A percentile compares a stretch with the other conserved stretches of the same genome.
phyloP scores from a whole-genome alignment of 2,888 invertebrate genomes.

The Prosapia bicincta region DNA sequence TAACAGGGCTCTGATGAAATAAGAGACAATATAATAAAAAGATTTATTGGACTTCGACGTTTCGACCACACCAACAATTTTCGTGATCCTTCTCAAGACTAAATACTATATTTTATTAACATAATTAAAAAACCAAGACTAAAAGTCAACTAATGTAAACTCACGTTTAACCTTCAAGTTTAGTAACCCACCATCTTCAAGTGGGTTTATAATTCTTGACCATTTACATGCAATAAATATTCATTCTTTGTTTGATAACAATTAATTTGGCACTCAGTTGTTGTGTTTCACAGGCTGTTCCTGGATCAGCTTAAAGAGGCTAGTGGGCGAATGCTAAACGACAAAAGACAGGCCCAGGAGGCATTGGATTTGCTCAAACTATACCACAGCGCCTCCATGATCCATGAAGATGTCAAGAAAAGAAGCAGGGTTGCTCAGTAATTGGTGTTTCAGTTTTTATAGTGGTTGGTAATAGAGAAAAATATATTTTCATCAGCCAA shows the following conservation, averaged over 20 bases:
- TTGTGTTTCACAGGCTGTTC: constrained; percentile 54
- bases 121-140: too few relatives aligned
- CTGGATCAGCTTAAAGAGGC: constrained; percentile 79
- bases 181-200: too few relatives aligned
- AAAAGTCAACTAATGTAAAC: too few relatives aligned
- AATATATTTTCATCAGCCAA: background rate
- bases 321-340: constrained; percentile 72
- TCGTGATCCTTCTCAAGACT: too few relatives aligned
- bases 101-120: too few relatives aligned
- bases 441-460: background rate
- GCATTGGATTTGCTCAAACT: constrained; percentile 80
- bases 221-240: too few relatives aligned
- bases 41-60: too few relatives aligned
- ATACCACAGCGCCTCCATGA: constrained; percentile 52
- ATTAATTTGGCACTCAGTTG: constrained; percentile 26
- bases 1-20: too few relatives aligned
- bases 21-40: too few relatives aligned
- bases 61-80: too few relatives aligned
- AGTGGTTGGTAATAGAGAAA: background rate
- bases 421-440: constrained; percentile 26
- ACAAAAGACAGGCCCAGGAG: constrained; percentile 83
- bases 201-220: too few relatives aligned
- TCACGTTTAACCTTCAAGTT: too few relatives aligned
- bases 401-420: constrained; percentile 28
- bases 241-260: constrained; percentile 6